These are phyloP conservation scores for Lydus trimaculatus DNA, from an alignment of 2,888 invertebrate genomes.

Conservation along the genomic window DNA sequence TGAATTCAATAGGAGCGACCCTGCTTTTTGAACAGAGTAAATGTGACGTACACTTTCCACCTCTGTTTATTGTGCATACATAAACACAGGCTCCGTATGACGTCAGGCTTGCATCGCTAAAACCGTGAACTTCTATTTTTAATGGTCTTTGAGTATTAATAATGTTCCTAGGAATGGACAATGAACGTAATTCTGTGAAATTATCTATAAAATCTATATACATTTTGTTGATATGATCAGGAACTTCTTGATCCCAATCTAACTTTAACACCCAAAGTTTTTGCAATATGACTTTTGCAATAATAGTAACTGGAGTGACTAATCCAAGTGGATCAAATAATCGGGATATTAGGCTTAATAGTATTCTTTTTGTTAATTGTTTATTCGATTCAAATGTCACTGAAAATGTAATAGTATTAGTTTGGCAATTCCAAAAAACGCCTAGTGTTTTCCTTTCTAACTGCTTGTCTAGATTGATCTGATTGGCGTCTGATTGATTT, in stretches of 20 bases:
- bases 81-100: conserved; percentile 39
- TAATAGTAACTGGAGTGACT: conserved; percentile 32
- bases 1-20: conserved; percentile 36
- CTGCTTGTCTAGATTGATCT: conserved; percentile 3
- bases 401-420: conserved; percentile 18
- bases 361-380: conserved; percentile 23
- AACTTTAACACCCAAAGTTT: conserved; percentile 34
- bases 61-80: conserved; percentile 23
- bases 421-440: conserved; percentile 25
- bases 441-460: conserved; percentile 21
- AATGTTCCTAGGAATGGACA: conserved; percentile 29
- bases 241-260: conserved; percentile 36
- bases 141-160: background rate
- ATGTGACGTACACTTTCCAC: background rate
- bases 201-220: conserved; percentile 24
- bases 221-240: conserved; percentile 15
- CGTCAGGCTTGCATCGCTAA: conserved; percentile 35
- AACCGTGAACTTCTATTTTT: conserved; percentile 39
- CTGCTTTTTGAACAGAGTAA: conserved; percentile 36
- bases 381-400: conserved; percentile 15
- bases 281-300: conserved; percentile 40
- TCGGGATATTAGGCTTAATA: conserved; percentile 32
- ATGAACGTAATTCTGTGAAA: conserved; percentile 16
- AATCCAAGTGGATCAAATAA: conserved; percentile 42
- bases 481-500: background rate